Evolutionary conservation across 2,797 vertebrate genomes (phyloP).

Genomic region (Babyrousa celebensis): DNA sequence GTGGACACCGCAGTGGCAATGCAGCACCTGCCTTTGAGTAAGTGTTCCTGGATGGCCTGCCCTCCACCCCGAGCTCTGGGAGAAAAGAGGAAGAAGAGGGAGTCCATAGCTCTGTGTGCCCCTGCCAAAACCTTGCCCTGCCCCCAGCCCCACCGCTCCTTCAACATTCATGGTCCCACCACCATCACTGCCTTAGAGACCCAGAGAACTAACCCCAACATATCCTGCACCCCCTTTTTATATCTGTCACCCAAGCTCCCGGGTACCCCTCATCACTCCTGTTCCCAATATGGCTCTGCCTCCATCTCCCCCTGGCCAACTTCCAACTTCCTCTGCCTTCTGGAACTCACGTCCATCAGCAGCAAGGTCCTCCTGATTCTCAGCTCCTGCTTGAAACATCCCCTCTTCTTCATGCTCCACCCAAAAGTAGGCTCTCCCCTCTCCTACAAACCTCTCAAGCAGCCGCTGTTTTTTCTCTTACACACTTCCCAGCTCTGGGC

Average conservation of each 20-base stretch:
- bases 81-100: not conserved
- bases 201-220: not conserved
- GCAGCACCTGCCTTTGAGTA: not conserved
- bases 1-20: too few species aligned
- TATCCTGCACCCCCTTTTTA: not conserved
- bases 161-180: not conserved
- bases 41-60: accelerated
- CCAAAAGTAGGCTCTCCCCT: not conserved
- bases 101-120: not conserved
- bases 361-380: not conserved
- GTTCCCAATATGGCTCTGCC: not conserved
- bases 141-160: accelerated
- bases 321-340: not conserved
- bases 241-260: not conserved
- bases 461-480: not conserved
- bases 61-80: too few species aligned
- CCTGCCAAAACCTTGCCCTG: not conserved
- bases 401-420: not conserved
- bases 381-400: not conserved
- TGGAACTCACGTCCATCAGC: not conserved
- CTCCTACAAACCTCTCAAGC: not conserved
- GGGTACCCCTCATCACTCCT: not conserved
- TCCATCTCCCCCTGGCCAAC: not conserved
- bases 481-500: accelerated
- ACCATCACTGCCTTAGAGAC: not conserved